A percentile compares a stretch with the other conserved stretches of the same genome.
Evolutionary conservation across 2,113 vertebrate species (phyloP).

Genomic region (Copsychus sechellarum): DNA sequence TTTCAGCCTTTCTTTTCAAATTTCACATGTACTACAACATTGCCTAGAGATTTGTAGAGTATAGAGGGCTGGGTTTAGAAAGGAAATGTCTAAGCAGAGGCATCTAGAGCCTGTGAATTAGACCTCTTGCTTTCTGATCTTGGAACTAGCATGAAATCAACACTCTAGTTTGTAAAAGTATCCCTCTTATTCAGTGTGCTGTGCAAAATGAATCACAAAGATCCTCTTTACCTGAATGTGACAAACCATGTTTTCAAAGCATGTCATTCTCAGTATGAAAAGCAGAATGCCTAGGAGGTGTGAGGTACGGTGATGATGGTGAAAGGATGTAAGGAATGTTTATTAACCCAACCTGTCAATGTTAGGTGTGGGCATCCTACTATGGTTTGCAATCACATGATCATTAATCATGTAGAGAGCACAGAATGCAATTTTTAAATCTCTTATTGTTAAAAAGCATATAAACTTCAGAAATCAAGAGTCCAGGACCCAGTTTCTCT

Average conservation of each 20-base stretch:
- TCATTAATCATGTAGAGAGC: neutral
- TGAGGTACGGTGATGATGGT: neutral
- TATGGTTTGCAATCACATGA: neutral
- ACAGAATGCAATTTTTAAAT: neutral
- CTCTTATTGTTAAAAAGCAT: constrained; percentile 42
- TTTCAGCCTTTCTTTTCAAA: neutral
- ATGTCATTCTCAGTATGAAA: neutral
- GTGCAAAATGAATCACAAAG: neutral
- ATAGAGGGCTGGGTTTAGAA: neutral
- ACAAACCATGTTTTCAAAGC: neutral
- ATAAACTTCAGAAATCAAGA: constrained; percentile 56
- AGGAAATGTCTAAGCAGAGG: neutral
- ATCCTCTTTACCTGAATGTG: neutral
- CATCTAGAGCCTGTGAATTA: neutral
- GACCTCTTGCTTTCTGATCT: neutral
- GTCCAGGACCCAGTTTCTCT: constrained; percentile 5
- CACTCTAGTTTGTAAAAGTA: neutral
- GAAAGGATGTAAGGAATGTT: neutral
- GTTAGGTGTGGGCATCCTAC: neutral
- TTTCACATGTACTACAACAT: neutral
- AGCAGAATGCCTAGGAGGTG: neutral
- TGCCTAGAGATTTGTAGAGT: neutral
- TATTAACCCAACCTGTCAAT: neutral
- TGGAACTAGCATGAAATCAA: neutral
- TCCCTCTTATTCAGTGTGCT: neutral